phyloP scores from a whole-genome alignment of 2,797 vertebrate species.

The Novumbra hubbsi region DNA sequence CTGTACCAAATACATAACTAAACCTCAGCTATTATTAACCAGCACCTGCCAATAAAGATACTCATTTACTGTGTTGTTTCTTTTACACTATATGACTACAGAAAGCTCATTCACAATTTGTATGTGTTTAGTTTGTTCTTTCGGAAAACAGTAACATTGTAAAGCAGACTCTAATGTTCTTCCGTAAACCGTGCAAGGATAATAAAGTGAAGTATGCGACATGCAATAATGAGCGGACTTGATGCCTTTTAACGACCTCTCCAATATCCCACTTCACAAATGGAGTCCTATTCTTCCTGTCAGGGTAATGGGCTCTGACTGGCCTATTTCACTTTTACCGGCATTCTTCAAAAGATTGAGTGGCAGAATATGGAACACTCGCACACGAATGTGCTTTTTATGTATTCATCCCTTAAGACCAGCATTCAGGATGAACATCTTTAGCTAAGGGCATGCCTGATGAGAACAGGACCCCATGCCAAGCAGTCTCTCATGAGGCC shows the following conservation, averaged over 20 bases:
- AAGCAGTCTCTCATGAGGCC: conserved; percentile 12
- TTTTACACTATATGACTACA: neutral
- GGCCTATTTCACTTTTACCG: neutral
- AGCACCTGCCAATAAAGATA: neutral
- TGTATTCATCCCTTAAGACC: conserved; percentile 25
- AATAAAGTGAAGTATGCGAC: conserved; percentile 1
- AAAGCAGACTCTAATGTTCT: neutral
- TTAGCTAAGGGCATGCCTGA: conserved; percentile 30
- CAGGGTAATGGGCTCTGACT: conserved; percentile 15
- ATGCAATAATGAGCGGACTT: conserved; percentile 25
- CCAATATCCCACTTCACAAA: conserved; percentile 20
- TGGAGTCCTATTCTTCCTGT: conserved; percentile 19
- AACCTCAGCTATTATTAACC: neutral
- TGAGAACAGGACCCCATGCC: conserved; percentile 29
- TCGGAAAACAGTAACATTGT: neutral
- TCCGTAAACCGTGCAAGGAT: conserved; percentile 10
- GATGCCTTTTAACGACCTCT: conserved; percentile 14
- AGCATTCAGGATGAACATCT: conserved; percentile 28
- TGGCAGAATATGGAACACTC: conserved; percentile 14
- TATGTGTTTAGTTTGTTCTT: neutral
- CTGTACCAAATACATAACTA: neutral
- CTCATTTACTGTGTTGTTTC: neutral
- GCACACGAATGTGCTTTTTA: conserved; percentile 15
- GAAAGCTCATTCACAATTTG: neutral
- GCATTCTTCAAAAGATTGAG: conserved; percentile 20